phyloP scores from a whole-genome alignment of 2,113 vertebrate species.

The Todiramphus chloris region DNA sequence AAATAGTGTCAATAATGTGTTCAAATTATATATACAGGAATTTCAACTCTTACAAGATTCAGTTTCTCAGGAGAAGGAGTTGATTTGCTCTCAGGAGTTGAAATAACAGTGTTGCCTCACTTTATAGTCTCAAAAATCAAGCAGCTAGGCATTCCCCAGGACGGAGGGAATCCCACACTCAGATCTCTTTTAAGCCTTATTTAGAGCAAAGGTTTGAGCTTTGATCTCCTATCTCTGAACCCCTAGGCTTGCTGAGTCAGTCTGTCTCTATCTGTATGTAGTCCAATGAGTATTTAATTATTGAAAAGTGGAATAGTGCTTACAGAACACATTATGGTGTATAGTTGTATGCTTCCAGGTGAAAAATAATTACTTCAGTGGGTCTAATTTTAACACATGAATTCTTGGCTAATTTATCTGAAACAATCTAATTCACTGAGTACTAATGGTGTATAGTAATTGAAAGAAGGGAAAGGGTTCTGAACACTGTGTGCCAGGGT shows the following conservation, averaged over 20 bases:
- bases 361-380: not conserved
- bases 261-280: not conserved
- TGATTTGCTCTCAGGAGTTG: not conserved
- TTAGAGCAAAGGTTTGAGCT: not conserved
- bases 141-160: not conserved
- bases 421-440: not conserved
- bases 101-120: not conserved
- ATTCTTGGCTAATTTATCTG: not conserved
- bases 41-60: not conserved
- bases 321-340: not conserved
- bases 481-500: not conserved
- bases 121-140: not conserved
- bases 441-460: not conserved
- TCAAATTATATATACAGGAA: not conserved
- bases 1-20: not conserved
- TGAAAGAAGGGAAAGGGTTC: not conserved
- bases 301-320: not conserved
- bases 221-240: not conserved
- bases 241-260: not conserved
- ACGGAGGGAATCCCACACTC: not conserved
- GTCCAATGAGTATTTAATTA: conserved; percentile 26
- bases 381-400: conserved; percentile 6
- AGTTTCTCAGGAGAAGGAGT: not conserved
- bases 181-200: not conserved
- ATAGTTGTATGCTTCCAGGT: not conserved